A percentile compares a stretch with the other conserved stretches of the same genome.
phyloP scores from a whole-genome alignment of 1,140 invertebrate species.

The Drosophila parabipectinata region DNA sequence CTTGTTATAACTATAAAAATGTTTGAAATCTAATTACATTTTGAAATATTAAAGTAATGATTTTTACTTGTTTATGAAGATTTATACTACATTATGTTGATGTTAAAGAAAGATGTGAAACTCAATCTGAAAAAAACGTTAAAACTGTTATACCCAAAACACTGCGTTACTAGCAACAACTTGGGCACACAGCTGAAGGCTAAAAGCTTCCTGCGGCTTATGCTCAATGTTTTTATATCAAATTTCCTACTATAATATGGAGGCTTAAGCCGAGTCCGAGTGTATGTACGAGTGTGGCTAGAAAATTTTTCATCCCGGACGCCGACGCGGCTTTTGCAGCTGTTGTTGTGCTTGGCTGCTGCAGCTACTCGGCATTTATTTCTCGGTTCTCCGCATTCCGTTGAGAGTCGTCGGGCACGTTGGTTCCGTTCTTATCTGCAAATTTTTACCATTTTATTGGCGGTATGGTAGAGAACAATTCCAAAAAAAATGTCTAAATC shows the following conservation, averaged over 20 bases:
- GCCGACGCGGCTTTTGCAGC: constrained; percentile 58
- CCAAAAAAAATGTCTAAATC: neutral
- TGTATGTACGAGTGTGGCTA: constrained; percentile 6
- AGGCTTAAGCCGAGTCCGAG: constrained; percentile 4
- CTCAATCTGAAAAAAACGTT: neutral
- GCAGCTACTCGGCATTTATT: constrained; percentile 20
- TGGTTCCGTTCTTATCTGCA: constrained; percentile 37
- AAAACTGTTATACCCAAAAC: constrained; percentile 43
- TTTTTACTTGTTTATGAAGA: no score
- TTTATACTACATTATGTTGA: no score
- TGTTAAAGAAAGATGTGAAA: no score
- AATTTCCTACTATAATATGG: constrained; percentile 37
- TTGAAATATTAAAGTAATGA: no score
- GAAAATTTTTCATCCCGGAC: constrained; percentile 58
- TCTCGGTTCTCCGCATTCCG: constrained; percentile 52
- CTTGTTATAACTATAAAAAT: no score
- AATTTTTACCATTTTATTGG: neutral
- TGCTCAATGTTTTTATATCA: constrained; percentile 63
- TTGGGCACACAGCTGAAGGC: constrained; percentile 65
- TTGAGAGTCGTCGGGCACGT: constrained; percentile 66
- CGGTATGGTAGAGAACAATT: neutral
- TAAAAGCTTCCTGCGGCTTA: constrained; percentile 49
- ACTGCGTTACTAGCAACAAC: constrained; percentile 42
- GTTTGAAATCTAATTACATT: no score
- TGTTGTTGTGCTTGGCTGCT: constrained; percentile 53